Conservation (phyloP, 2,113 vertebrate genomes). For the Zosterops borbonicus region DNA sequence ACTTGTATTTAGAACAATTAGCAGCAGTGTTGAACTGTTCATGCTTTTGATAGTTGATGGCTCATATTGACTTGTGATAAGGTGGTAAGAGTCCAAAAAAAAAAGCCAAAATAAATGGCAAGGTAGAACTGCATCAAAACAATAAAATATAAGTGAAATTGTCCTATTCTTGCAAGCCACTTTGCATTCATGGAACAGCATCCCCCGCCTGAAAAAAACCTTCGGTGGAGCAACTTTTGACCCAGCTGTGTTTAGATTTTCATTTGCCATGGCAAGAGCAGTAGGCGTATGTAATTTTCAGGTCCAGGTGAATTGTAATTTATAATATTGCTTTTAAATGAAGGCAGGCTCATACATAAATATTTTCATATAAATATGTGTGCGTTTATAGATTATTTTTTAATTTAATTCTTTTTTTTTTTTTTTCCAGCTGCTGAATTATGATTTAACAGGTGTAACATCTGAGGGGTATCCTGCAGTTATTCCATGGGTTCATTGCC, state of each 20-base stretch:
- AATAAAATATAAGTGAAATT: not conserved
- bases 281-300: not conserved
- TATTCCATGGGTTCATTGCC: not conserved
- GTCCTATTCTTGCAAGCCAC: not conserved
- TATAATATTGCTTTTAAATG: not conserved
- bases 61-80: not conserved
- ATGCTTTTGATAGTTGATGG: not conserved
- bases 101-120: not conserved
- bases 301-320: not conserved
- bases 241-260: constrained; percentile 7
- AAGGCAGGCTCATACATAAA: not conserved
- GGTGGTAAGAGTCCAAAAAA: not conserved
- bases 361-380: not conserved
- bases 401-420: not conserved
- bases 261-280: not conserved
- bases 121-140: not conserved
- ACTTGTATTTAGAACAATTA: not conserved
- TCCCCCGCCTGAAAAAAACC: not conserved
- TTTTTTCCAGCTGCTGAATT: not conserved
- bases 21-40: not conserved
- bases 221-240: not conserved
- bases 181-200: not conserved
- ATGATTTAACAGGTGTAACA: rapidly evolving
- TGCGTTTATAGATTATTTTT: not conserved
- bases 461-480: not conserved